A percentile compares a stretch with the other conserved stretches of the same genome.
These are phyloP conservation scores for Pituophis catenifer DNA, from an alignment of 2,113 vertebrate genomes.

Conservation along the genomic window DNA sequence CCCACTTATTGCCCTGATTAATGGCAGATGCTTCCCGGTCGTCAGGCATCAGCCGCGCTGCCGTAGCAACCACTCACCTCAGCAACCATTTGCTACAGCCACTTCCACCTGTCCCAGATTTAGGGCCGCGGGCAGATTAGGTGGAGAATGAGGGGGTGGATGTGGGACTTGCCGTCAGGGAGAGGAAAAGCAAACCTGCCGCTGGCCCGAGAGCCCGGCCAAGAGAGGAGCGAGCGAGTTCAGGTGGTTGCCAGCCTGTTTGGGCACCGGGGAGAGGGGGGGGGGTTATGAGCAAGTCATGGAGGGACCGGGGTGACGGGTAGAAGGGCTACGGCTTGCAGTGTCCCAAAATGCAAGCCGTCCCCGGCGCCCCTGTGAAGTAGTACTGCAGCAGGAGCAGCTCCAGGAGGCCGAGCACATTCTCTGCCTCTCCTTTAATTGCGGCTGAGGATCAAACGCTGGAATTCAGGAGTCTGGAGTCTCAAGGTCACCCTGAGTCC, in stretches of 20 bases:
- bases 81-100: conserved; percentile 24
- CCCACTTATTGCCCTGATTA: conserved; percentile 36
- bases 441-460: conserved; percentile 30
- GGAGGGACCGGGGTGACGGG: too few species aligned
- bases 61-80: conserved; percentile 34
- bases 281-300: neutral
- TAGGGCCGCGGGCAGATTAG: conserved; percentile 8
- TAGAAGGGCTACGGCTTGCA: neutral
- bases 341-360: neutral
- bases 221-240: neutral
- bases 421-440: conserved; percentile 6
- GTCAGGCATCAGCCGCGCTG: conserved; percentile 26
- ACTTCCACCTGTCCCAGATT: conserved; percentile 27
- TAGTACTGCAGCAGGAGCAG: neutral
- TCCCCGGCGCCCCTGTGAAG: too few species aligned
- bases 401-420: conserved; percentile 11
- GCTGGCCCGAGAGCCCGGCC: neutral
- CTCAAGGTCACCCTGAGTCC: conserved; percentile 68
- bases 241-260: neutral
- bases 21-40: conserved; percentile 31
- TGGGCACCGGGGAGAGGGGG: neutral
- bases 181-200: neutral
- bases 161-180: neutral
- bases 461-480: conserved; percentile 28
- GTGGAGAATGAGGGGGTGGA: neutral